Conservation (phyloP, 64 coral and sea anemone genomes). For the Hydrozoanthus tunicans region DNA sequence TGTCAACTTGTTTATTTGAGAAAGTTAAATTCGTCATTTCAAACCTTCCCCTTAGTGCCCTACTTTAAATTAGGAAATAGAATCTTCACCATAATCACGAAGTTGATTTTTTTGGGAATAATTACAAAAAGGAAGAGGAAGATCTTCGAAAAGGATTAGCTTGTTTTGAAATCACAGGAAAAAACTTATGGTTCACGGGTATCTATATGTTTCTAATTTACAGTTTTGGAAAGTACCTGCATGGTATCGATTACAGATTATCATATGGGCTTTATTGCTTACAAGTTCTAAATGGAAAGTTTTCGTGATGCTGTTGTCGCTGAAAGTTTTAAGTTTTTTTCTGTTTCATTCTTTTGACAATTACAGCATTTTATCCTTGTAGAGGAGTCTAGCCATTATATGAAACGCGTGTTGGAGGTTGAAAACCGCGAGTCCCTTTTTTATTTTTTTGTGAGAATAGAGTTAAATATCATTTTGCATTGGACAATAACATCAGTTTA, state of each 20-base stretch:
- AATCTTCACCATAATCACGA: not conserved
- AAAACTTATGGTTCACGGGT: not conserved
- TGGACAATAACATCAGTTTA: not conserved
- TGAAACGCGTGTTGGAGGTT: not conserved
- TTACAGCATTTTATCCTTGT: constrained; percentile 6
- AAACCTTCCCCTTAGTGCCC: not conserved
- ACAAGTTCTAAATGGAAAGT: constrained; percentile 1
- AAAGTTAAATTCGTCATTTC: constrained; percentile 41
- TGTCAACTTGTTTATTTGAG: constrained; percentile 51
- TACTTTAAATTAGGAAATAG: constrained; percentile 29
- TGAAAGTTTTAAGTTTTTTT: constrained; percentile 28
- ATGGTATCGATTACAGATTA: constrained; percentile 34
- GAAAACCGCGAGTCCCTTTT: not conserved
- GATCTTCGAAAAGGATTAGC: not conserved
- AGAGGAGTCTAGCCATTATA: not conserved
- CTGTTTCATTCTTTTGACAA: constrained; percentile 6
- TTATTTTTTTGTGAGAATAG: too few species aligned
- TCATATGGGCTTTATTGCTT: not conserved
- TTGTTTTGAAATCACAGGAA: not conserved
- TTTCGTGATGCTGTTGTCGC: constrained; percentile 8
- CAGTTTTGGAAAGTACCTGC: not conserved
- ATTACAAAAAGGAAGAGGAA: not conserved
- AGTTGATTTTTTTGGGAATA: not conserved
- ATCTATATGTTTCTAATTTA: constrained; percentile 31
- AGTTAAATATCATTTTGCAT: too few species aligned